Percentiles rank a stretch among this genome's conserved stretches.
These are phyloP conservation scores for human (Homo sapiens) DNA, from an alignment of 2,113 vertebrate genomes.

Conservation along the genomic window GRCh38 chr7:86480501-86481000, in stretches of 20 bases:
- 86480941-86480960: background rate
- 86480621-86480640: background rate
- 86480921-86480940: background rate
- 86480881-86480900: background rate
- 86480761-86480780: background rate
- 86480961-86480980: background rate
- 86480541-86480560: background rate
- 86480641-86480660: background rate
- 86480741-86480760: background rate
- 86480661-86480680: background rate
- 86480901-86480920: background rate
- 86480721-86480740: background rate
- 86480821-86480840: background rate
- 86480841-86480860: background rate
- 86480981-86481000: background rate
- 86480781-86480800: background rate
- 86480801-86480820: background rate
- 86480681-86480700: background rate
- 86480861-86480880: background rate
- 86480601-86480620: background rate
- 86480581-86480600: background rate
- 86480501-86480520: background rate
- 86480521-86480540: background rate
- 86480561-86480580: background rate
- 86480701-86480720: background rate